A percentile compares a stretch with the other conserved stretches of the same genome.
Conservation (phyloP, 2,797 vertebrate species). For the Todus mexicanus region DNA sequence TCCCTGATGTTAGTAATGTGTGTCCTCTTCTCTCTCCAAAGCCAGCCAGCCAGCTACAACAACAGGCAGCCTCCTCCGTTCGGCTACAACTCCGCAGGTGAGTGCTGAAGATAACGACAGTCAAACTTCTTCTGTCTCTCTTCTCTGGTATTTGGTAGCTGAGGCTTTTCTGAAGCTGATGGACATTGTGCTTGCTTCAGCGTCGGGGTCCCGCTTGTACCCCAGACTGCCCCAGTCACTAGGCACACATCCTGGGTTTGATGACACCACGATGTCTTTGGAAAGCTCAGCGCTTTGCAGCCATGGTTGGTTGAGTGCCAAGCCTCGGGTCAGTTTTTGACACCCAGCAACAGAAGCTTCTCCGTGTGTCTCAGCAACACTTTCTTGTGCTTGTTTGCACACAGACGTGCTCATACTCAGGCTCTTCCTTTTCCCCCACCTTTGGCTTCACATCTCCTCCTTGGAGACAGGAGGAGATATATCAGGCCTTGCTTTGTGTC, state of each 20-base stretch:
- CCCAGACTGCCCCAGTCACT: not conserved
- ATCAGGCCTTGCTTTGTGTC: not conserved
- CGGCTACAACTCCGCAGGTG: conserved; percentile 72
- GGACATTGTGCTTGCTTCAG: not conserved
- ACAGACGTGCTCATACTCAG: too few relatives aligned
- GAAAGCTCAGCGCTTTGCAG: not conserved
- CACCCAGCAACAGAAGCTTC: not conserved
- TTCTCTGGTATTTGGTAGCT: not conserved
- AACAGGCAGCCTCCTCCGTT: conserved; percentile 70
- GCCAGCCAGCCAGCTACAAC: conserved; percentile 68
- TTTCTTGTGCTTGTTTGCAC: not conserved
- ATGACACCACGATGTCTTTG: not conserved
- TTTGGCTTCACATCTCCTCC: too few relatives aligned
- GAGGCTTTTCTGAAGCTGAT: not conserved
- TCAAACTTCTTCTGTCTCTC: not conserved
- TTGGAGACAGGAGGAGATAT: too few relatives aligned
- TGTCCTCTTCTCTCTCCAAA: conserved; percentile 45
- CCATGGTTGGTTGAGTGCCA: not conserved
- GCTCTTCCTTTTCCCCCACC: too few relatives aligned
- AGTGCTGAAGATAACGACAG: not conserved
- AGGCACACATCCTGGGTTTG: not conserved
- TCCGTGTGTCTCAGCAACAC: not conserved
- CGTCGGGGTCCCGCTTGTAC: not conserved
- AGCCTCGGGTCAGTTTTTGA: not conserved
- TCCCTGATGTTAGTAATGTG: not conserved